Evolutionary conservation across 2,888 invertebrate genomes (phyloP).

Genomic region (Ichneumon xanthorius): DNA sequence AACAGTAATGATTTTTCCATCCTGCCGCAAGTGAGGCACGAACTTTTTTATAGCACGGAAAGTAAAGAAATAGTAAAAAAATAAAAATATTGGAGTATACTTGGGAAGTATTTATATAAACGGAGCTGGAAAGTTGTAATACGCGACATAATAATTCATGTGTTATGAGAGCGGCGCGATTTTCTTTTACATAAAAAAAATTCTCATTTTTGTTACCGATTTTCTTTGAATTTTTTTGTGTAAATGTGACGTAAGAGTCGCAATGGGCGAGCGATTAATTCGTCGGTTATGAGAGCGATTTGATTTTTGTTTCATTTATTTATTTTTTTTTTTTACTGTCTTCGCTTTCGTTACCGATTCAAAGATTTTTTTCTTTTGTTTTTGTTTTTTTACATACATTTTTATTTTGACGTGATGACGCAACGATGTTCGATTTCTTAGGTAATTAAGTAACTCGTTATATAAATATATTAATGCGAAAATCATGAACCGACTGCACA

Average conservation of each 20-base stretch:
- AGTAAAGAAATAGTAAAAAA: neutral
- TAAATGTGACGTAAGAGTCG: too few relatives aligned
- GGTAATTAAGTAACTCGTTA: slow-evolving; percentile 20
- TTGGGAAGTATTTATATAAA: neutral
- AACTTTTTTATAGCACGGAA: neutral
- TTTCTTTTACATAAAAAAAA: neutral
- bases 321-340: neutral
- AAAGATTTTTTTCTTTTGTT: neutral
- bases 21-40: neutral
- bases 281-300: too few relatives aligned
- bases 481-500: slow-evolving; percentile 12
- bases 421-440: slow-evolving; percentile 6
- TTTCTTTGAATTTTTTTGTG: neutral
- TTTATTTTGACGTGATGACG: neutral
- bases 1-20: neutral
- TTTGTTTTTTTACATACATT: neutral
- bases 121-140: neutral
- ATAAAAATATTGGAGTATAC: neutral
- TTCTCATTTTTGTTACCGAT: neutral
- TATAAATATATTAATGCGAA: slow-evolving; percentile 23
- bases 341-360: neutral
- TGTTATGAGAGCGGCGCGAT: neutral
- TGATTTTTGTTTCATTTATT: too few relatives aligned
- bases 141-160: neutral
- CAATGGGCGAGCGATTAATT: too few relatives aligned